Evolutionary conservation across 2,797 vertebrate species (phyloP).

Genomic region (Balearica regulorum): DNA sequence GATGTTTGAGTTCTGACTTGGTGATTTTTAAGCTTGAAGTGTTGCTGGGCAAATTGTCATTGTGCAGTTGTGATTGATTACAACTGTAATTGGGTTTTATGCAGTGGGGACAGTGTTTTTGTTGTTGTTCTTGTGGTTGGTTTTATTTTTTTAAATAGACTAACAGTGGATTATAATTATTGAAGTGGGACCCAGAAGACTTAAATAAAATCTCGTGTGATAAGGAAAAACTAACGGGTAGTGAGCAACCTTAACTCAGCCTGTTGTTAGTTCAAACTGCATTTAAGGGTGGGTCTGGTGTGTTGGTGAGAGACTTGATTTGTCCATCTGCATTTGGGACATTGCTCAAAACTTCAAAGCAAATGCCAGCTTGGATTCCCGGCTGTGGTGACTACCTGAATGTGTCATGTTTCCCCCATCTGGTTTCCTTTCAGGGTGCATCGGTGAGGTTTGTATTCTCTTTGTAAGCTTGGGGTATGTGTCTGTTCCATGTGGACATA

Average conservation of each 20-base stretch:
- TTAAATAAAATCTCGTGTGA: neutral
- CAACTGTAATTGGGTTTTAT: neutral
- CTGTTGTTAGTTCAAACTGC: neutral
- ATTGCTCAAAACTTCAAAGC: neutral
- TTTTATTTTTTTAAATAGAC: neutral
- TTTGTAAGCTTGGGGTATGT: neutral
- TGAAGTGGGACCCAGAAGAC: neutral
- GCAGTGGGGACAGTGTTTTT: neutral
- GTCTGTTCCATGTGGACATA: accelerated
- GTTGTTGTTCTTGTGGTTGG: too few relatives aligned
- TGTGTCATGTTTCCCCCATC: neutral
- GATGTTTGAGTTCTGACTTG: neutral
- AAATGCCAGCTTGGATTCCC: neutral
- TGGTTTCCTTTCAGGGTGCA: neutral
- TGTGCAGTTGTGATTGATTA: neutral
- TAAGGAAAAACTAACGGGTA: neutral
- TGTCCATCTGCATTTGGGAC: neutral
- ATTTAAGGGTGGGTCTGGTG: neutral
- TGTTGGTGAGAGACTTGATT: accelerated
- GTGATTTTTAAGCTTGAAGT: neutral
- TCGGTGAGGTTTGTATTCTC: neutral
- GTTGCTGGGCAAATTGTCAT: neutral
- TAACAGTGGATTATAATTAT: neutral
- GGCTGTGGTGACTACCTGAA: neutral
- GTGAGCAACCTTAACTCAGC: neutral